phyloP scores from a whole-genome alignment of 2,797 vertebrate species.

The Aotus griseimembra region DNA sequence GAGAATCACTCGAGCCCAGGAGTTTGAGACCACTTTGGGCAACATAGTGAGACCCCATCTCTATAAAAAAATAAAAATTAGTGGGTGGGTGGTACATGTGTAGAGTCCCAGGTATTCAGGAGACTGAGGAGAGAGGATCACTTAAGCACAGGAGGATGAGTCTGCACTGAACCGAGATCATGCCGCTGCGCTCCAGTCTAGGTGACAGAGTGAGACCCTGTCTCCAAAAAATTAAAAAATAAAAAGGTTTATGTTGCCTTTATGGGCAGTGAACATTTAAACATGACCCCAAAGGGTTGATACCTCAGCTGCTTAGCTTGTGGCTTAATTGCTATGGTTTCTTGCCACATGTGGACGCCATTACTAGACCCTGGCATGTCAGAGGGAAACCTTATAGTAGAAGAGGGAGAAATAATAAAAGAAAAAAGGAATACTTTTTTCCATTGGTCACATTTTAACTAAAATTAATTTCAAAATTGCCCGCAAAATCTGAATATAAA shows the following conservation, averaged over 20 bases:
- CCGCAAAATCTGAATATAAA: neutral
- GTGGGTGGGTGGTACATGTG: too few relatives aligned
- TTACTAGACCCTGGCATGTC: neutral
- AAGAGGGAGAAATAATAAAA: neutral
- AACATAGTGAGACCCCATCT: too few relatives aligned
- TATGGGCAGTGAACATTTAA: neutral
- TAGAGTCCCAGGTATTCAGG: too few relatives aligned
- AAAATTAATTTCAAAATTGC: constrained; percentile 21
- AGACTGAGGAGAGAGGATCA: too few relatives aligned
- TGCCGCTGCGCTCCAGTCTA: too few relatives aligned
- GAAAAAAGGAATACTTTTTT: neutral
- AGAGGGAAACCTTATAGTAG: neutral
- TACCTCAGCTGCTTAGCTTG: neutral
- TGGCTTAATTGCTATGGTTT: neutral
- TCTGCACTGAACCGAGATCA: too few relatives aligned
- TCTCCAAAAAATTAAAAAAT: too few relatives aligned
- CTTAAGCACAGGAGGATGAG: too few relatives aligned
- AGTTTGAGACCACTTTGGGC: too few relatives aligned
- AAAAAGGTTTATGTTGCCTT: neutral
- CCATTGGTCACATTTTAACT: neutral
- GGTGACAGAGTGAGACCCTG: too few relatives aligned
- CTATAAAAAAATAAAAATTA: too few relatives aligned
- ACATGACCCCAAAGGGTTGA: neutral
- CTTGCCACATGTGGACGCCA: neutral
- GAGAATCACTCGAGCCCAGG: too few relatives aligned